These are phyloP conservation scores for Digitonthophagus gazella DNA, from an alignment of 2,888 invertebrate species.

Conservation along the genomic window DNA sequence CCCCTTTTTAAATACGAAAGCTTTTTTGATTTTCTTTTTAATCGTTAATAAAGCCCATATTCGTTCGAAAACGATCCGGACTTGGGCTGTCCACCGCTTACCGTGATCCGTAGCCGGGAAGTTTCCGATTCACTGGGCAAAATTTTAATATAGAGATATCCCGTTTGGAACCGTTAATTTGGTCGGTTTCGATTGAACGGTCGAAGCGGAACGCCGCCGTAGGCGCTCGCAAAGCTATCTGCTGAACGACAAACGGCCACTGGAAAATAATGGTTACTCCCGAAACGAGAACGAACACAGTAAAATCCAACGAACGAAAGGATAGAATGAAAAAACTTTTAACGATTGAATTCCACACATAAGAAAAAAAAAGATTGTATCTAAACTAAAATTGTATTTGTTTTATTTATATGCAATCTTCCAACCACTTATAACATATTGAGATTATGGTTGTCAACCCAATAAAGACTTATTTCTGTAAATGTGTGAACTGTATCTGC, in stretches of 20 bases:
- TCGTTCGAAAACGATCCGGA: neutral
- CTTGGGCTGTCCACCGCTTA: neutral
- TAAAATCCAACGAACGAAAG: too few relatives aligned
- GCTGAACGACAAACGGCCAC: neutral
- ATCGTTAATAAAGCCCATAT: conserved; percentile 1
- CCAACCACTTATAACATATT: too few relatives aligned
- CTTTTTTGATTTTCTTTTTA: too few relatives aligned
- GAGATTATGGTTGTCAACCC: too few relatives aligned
- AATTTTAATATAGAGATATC: conserved; percentile 18
- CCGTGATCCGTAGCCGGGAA: neutral
- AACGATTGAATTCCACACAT: neutral
- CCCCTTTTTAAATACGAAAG: too few relatives aligned
- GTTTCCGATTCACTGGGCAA: conserved; percentile 12
- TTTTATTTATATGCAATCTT: too few relatives aligned
- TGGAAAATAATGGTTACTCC: neutral
- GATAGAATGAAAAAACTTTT: neutral
- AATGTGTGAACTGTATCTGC: too few relatives aligned
- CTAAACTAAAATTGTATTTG: too few relatives aligned
- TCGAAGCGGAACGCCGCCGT: conserved; percentile 3
- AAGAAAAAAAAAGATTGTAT: too few relatives aligned
- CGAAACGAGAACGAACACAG: neutral
- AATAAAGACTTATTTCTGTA: too few relatives aligned
- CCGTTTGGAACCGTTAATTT: conserved; percentile 14
- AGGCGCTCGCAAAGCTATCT: neutral
- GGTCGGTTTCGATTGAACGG: conserved; percentile 12